Conservation (phyloP, 1,140 invertebrate species). For the Aporrectodea caliginosa region DNA sequence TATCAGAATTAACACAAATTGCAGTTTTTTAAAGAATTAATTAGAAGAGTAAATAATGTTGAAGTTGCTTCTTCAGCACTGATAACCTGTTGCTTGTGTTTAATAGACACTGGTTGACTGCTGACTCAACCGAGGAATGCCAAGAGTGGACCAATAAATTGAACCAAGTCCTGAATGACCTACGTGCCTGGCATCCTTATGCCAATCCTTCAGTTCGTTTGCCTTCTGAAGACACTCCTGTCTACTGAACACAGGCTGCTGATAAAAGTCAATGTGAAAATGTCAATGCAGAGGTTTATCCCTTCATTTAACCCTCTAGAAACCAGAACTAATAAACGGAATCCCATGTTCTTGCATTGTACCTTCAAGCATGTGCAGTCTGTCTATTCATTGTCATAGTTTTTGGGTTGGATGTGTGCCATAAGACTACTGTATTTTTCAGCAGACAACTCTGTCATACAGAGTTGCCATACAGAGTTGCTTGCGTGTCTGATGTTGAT, state of each 20-base stretch:
- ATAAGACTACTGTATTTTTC: too few species aligned
- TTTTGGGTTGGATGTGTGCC: too few species aligned
- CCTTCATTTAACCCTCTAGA: too few species aligned
- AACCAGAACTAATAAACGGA: too few species aligned
- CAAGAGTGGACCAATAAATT: neutral
- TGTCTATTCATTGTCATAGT: too few species aligned
- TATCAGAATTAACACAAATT: too few species aligned
- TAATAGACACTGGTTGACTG: neutral
- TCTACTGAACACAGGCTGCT: neutral
- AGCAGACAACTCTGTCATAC: too few species aligned
- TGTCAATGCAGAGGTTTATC: too few species aligned
- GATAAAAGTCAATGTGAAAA: neutral
- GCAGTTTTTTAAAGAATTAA: neutral
- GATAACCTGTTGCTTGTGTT: neutral
- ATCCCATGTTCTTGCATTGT: too few species aligned
- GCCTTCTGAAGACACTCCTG: neutral
- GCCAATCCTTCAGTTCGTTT: neutral
- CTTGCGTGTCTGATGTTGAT: too few species aligned
- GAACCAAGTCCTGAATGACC: neutral
- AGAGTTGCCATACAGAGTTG: too few species aligned
- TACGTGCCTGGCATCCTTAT: neutral
- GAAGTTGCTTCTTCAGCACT: neutral
- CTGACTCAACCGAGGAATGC: neutral
- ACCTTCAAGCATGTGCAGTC: too few species aligned
- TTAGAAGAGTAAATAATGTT: neutral